Conservation (phyloP, 2,113 vertebrate genomes). For the Neodontobutis hainanensis region DNA sequence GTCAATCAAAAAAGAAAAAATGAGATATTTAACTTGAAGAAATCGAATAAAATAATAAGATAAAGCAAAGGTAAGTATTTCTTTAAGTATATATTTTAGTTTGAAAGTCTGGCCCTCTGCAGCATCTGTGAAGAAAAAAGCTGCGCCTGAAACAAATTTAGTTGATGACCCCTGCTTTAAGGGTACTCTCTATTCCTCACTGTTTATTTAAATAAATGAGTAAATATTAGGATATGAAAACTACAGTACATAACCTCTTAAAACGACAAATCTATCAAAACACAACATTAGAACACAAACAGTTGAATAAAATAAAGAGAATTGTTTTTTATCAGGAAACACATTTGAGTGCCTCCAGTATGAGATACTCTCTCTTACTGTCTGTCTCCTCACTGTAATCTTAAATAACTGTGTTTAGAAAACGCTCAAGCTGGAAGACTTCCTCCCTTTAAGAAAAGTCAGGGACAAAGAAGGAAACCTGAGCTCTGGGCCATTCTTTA, state of each 20-base stretch:
- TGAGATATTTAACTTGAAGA: too few relatives aligned
- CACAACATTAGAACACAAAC: constrained; percentile 1
- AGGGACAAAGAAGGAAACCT: constrained; percentile 67
- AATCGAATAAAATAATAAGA: too few relatives aligned
- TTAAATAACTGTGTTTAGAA: constrained; percentile 79
- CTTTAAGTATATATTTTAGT: too few relatives aligned
- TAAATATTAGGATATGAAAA: background rate
- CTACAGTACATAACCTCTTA: too few relatives aligned
- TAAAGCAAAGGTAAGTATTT: too few relatives aligned
- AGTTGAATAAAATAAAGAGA: constrained; percentile 29
- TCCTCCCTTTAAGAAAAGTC: constrained; percentile 58
- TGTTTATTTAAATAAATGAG: too few relatives aligned
- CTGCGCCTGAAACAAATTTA: too few relatives aligned
- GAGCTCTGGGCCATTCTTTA: constrained; percentile 53
- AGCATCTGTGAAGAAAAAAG: too few relatives aligned
- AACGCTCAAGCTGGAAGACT: constrained; percentile 67
- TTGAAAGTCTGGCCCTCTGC: too few relatives aligned
- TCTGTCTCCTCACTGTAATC: constrained; percentile 67
- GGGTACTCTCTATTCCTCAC: too few relatives aligned
- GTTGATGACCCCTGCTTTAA: too few relatives aligned
- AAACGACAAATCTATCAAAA: background rate
- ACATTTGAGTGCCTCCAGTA: constrained; percentile 44
- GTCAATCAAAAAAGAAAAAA: too few relatives aligned
- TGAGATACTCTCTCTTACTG: constrained; percentile 32
- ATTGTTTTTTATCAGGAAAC: constrained; percentile 34